These are phyloP conservation scores for Cygnus atratus DNA, from an alignment of 2,113 vertebrate species.

Conservation along the genomic window DNA sequence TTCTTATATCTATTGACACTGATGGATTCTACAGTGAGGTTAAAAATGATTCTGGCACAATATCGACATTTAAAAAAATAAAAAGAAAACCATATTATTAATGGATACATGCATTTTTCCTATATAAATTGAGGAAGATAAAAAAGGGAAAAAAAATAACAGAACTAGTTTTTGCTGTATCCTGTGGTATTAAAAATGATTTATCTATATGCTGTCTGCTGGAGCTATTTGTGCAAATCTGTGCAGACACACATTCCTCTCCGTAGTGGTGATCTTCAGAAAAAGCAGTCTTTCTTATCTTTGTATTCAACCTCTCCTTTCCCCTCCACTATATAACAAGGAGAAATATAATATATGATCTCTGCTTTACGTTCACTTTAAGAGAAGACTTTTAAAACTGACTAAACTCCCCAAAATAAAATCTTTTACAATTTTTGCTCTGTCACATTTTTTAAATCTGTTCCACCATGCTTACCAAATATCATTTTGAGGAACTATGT, in stretches of 20 bases:
- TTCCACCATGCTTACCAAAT: background rate
- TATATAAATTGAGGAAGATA: background rate
- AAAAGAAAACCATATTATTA: slow-evolving; percentile 48
- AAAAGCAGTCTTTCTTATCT: background rate
- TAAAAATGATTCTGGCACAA: slow-evolving; percentile 59
- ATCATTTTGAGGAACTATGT: background rate
- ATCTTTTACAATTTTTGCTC: background rate
- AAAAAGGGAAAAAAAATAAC: background rate
- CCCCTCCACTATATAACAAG: fast-evolving
- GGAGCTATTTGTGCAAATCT: background rate
- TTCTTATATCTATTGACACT: slow-evolving; percentile 63
- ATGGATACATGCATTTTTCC: slow-evolving; percentile 51
- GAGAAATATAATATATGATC: background rate
- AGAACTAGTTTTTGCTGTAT: background rate
- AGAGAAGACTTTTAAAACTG: background rate
- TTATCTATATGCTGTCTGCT: background rate
- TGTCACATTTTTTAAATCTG: background rate
- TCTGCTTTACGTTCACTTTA: background rate
- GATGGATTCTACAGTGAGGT: slow-evolving; percentile 61
- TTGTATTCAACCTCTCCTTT: background rate
- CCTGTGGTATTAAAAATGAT: background rate
- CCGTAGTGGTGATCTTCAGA: background rate
- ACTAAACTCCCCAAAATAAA: background rate
- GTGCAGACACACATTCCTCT: background rate
- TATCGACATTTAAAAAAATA: slow-evolving; percentile 55